phyloP scores from a whole-genome alignment of 2,888 invertebrate species.

The Calephelis perditalis region DNA sequence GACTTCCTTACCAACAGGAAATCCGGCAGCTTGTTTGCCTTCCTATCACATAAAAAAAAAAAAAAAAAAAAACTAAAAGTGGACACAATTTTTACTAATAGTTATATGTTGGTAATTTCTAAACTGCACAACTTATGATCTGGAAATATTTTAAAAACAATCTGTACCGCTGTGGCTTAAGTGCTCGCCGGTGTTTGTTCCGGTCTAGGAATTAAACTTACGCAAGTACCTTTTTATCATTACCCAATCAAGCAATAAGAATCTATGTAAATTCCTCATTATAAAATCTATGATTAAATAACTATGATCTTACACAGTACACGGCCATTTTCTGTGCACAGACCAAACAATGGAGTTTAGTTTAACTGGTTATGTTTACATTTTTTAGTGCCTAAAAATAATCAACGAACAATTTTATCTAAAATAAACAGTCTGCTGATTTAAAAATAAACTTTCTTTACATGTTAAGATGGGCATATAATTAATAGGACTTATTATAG shows the following conservation, averaged over 20 bases:
- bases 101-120: too few species aligned
- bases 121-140: too few species aligned
- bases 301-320: not conserved
- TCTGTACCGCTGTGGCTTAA: too few species aligned
- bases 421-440: slow-evolving; percentile 4
- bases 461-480: not conserved
- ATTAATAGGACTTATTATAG: too few species aligned
- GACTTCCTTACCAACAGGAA: too few species aligned
- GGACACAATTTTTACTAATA: too few species aligned
- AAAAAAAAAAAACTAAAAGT: too few species aligned
- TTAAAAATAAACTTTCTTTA: not conserved
- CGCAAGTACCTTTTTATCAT: not conserved
- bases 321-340: not conserved
- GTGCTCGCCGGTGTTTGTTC: too few species aligned
- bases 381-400: not conserved
- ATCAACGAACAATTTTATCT: not conserved
- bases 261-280: not conserved
- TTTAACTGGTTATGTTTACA: slow-evolving; percentile 2
- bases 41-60: too few species aligned
- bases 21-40: too few species aligned
- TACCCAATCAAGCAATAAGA: not conserved
- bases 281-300: slow-evolving; percentile 5
- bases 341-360: slow-evolving; percentile 2
- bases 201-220: too few species aligned
- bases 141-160: too few species aligned